Base-by-base conservation (phyloP, 1,140 invertebrate genomes). In the Paraescarpia echinospica region DNA sequence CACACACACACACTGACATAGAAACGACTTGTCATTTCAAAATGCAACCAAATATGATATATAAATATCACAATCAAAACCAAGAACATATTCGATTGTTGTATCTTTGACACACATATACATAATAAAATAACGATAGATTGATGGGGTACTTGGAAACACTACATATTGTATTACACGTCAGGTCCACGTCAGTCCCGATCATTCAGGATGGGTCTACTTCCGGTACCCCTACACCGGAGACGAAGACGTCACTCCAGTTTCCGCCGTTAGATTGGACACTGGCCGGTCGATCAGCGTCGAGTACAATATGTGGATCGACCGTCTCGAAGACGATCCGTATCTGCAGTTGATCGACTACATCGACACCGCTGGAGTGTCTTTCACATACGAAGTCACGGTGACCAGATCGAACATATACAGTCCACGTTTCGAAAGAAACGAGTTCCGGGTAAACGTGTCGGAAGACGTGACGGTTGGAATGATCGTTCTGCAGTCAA, bases 401-500 rank as follows among this genome's bases (percentile, higher is more conserved):
- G 33, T 34, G 5, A 48, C 88, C 22, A 59, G 89, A 33, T 92
- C 92, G 33, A 92, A 92, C 48, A 35, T 1, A 89, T 35, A 34
- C 35, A n/a, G 51, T 22, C 88, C 35, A n/a, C 41, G 48, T 35
- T 34, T 89, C 89, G 31, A 41, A 34, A 93, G 92, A 22, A 94
- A 92, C 34, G 93, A 94, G 14, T 92, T 94, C 89, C 91, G 92
- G 18, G 93, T 95, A 0, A 91, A 94, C 9, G 91, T 96, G n/a
- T 94, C 94, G 2, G 95, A 95, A 91, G 93, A 91, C 14, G 92
- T 94, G 5, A 93, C 92, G 35, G 59, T 93, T 31, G 94, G 93
- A 14, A 94, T 94, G 22, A 93, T 95, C 14, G 94, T 96, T n/a
- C 94, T 94, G 33, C 95, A 94, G 91, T 94, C 95, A 6, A 93